Evolutionary conservation across 2,888 invertebrate genomes (phyloP), one percentile per base, ranked within the genome.

Genomic region (Aporophyla nigra): DNA sequence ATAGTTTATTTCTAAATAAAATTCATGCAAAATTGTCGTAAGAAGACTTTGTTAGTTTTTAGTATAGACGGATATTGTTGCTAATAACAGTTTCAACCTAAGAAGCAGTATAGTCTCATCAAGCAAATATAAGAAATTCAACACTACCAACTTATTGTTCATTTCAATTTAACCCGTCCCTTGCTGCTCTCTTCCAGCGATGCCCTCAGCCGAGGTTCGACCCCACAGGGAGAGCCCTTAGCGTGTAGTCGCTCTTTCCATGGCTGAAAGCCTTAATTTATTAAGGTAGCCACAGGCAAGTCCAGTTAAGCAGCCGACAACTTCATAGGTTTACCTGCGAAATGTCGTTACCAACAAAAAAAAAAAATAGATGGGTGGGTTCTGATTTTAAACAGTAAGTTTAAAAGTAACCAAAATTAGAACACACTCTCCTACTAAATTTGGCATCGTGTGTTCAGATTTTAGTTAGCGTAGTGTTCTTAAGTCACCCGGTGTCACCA

Each of bases 391-490:
- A 33, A 33, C 3, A 33, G 3, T 33, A 33, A 33, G 65, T 49
- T 66, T 19, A 24, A 73, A 2, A 33, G 33, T 46, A 46, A 62
- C 14, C 33, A 40, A 65, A 74, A 65, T 24, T 4, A 21, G 24
- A n/a, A 67, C 24, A 56, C 9, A 24, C 1, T 76, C 14, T 61
- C 24, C 19, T 51, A 59, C 5, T 61, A 1, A 21, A 59, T 53
- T 49, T 49, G 12, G 14, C 40, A 19, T 40, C 27, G n/a, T 77
- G 27, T 62, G 49, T 62, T 78, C 27, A 62, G 16, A 54, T 51
- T 66, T 43, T 27, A 66, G 49, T 24, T n/a, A 56, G 6, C 19
- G 1, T 9, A 40, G n/a, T 51, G 21, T n/a, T n/a, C n/a, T n/a
- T n/a, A n/a, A n/a, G n/a, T n/a, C n/a, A n/a, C n/a, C n/a, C n/a